Percentiles rank a stretch among this genome's conserved stretches.
phyloP scores from a whole-genome alignment of 2,113 vertebrate species.

The Seriola quinqueradiata region DNA sequence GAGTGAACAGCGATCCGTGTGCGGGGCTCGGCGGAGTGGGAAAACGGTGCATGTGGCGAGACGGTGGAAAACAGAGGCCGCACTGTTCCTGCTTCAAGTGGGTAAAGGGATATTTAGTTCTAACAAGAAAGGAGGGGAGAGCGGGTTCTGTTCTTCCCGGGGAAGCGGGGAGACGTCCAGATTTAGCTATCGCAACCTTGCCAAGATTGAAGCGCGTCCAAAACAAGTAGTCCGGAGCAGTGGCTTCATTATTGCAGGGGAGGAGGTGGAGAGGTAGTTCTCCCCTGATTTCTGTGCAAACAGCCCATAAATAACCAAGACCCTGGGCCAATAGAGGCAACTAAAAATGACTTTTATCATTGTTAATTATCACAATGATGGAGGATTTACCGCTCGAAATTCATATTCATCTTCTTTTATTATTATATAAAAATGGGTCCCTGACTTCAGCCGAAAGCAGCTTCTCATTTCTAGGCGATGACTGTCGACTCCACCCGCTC shows the following conservation, averaged over 20 bases:
- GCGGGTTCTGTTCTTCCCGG: background rate
- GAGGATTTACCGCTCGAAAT: too few species aligned
- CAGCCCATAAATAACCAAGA: background rate
- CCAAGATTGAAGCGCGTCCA: constrained; percentile 25
- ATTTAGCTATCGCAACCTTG: constrained; percentile 24
- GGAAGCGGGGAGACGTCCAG: constrained; percentile 24
- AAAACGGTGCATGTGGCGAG: constrained; percentile 11
- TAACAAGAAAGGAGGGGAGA: background rate
- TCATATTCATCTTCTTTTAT: too few species aligned
- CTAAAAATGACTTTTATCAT: too few species aligned
- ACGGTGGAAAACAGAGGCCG: constrained; percentile 10
- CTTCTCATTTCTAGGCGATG: too few species aligned
- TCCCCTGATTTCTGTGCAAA: background rate
- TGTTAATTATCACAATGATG: too few species aligned
- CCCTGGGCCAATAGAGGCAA: too few species aligned
- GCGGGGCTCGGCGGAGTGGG: constrained; percentile 9
- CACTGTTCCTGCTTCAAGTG: constrained; percentile 30
- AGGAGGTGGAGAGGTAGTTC: background rate
- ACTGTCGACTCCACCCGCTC: too few species aligned
- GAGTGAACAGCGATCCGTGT: background rate
- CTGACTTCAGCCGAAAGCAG: too few species aligned
- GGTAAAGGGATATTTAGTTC: constrained; percentile 27
- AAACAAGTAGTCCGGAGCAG: constrained; percentile 11
- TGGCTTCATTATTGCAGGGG: background rate
- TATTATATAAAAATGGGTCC: too few species aligned